Conservation (phyloP, 2,888 invertebrate species). For the Dryocosmus kuriphilus region DNA sequence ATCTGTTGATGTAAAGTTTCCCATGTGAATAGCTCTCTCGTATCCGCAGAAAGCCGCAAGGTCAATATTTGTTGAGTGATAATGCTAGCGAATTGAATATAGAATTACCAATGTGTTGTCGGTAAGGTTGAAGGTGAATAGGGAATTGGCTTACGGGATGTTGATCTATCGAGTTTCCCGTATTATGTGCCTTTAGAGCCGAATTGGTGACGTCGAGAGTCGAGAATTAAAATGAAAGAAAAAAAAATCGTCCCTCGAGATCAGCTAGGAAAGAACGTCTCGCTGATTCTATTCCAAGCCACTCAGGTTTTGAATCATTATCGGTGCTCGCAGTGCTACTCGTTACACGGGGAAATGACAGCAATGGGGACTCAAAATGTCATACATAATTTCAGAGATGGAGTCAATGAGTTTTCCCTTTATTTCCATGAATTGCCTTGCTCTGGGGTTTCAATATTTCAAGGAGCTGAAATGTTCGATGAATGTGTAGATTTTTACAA, state of each 20-base stretch:
- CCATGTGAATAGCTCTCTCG: not conserved
- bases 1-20: not conserved
- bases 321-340: constrained; percentile 6
- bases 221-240: constrained; percentile 14
- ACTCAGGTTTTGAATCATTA: constrained; percentile 33
- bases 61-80: constrained; percentile 56
- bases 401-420: constrained; percentile 22
- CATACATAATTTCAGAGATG: constrained; percentile 10
- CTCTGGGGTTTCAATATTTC: not conserved
- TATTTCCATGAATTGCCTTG: not conserved
- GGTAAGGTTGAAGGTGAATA: constrained; percentile 46
- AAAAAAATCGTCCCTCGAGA: constrained; percentile 3
- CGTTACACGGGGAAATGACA: not conserved
- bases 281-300: constrained; percentile 34
- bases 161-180: constrained; percentile 36
- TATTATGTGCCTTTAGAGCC: constrained; percentile 20
- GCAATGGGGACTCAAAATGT: constrained; percentile 8
- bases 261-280: constrained; percentile 25
- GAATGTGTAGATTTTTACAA: not conserved
- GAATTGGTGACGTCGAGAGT: constrained; percentile 24
- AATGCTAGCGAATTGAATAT: constrained; percentile 55
- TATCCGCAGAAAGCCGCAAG: constrained; percentile 12
- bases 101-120: constrained; percentile 55
- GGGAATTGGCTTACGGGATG: constrained; percentile 27
- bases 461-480: not conserved